Conservation (phyloP, 1,140 invertebrate genomes). For the Drosophila burlai region DNA sequence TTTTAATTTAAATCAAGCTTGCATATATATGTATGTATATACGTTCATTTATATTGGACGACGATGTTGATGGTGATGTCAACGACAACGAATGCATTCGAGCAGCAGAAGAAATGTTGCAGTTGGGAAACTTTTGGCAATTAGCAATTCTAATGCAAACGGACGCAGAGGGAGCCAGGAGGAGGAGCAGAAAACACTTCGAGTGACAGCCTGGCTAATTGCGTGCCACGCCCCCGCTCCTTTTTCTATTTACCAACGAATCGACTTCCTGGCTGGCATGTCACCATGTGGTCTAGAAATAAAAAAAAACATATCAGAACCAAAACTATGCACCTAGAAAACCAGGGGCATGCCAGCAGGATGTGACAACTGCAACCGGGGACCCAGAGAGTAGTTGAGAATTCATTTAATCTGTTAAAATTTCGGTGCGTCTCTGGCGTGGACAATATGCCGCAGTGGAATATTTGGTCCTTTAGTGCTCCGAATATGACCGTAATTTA, state of each 20-base stretch:
- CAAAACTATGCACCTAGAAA: constrained; percentile 61
- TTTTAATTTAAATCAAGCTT: constrained; percentile 18
- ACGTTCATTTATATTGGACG: constrained; percentile 17
- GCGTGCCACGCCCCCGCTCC: constrained; percentile 57
- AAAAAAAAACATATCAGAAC: constrained; percentile 39
- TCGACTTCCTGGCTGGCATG: constrained; percentile 43
- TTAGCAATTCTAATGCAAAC: constrained; percentile 80
- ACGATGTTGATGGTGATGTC: constrained; percentile 57
- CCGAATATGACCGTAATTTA: constrained; percentile 48
- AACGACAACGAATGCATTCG: constrained; percentile 61
- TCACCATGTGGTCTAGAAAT: constrained; percentile 43
- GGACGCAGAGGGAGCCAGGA: constrained; percentile 9
- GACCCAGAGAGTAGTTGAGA: constrained; percentile 64
- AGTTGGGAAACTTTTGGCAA: constrained; percentile 73
- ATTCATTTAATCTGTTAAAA: constrained; percentile 74
- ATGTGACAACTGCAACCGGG: constrained; percentile 57
- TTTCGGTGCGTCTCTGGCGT: constrained; percentile 36
- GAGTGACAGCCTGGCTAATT: constrained; percentile 78
- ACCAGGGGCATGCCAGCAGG: constrained; percentile 2
- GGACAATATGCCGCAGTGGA: constrained; percentile 23
- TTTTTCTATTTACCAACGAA: constrained; percentile 23
- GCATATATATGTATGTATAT: background rate
- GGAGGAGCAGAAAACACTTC: constrained; percentile 64
- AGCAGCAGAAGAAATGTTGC: constrained; percentile 67
- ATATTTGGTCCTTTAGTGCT: constrained; percentile 28